These are phyloP conservation scores for Graptemys geographica DNA, from an alignment of 2,797 vertebrate genomes.

Conservation along the genomic window DNA sequence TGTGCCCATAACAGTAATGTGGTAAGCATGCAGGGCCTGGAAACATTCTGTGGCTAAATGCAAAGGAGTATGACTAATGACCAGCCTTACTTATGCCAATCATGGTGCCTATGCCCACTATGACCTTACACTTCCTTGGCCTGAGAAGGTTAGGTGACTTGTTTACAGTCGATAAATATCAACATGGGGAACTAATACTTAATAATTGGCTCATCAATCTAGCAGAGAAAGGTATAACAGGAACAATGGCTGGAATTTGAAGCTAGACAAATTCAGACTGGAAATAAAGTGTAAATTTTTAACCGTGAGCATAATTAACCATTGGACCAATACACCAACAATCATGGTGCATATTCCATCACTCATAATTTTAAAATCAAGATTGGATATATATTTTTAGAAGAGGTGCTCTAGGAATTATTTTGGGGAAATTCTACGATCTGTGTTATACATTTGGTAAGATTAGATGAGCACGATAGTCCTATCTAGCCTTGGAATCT, in stretches of 20 bases:
- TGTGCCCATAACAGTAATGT: not conserved
- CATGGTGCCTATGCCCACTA: not conserved
- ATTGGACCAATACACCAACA: not conserved
- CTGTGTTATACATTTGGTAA: not conserved
- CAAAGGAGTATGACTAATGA: not conserved
- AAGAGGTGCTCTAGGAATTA: not conserved
- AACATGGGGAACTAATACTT: not conserved
- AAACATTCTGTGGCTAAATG: not conserved
- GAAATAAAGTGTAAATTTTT: not conserved
- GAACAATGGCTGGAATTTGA: not conserved
- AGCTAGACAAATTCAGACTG: not conserved
- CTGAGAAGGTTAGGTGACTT: not conserved
- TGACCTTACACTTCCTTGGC: not conserved
- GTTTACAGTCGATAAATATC: not conserved
- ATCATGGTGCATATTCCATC: not conserved
- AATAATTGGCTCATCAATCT: no score
- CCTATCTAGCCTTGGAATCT: not conserved
- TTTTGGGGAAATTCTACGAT: not conserved
- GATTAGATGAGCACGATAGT: not conserved
- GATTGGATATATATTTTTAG: not conserved
- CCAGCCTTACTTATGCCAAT: not conserved
- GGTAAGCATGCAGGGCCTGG: not conserved
- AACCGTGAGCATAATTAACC: not conserved
- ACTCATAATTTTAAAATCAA: not conserved
- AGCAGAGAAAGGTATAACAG: not conserved